Evolutionary conservation across 2,888 invertebrate genomes (phyloP).

Genomic region (Phytoseiulus persimilis): DNA sequence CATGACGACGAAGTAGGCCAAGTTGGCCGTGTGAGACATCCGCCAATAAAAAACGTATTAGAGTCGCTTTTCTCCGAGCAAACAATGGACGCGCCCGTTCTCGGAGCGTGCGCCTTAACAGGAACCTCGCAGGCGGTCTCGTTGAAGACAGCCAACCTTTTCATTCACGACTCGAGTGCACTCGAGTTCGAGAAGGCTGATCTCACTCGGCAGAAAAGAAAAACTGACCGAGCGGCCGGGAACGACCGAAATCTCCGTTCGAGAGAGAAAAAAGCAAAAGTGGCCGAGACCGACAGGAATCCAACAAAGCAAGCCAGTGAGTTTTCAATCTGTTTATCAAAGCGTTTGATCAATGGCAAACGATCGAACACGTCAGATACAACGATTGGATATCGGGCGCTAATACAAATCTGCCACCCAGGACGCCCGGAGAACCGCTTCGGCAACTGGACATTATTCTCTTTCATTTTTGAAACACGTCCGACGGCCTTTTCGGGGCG

Average conservation of each 20-base stretch:
- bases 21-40: not conserved
- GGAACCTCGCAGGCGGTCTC: constrained; percentile 29
- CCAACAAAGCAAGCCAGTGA: not conserved
- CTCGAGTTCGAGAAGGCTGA: not conserved
- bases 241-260: not conserved
- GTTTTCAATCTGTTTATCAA: not conserved
- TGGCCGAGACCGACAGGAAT: not conserved
- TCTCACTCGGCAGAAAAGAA: not conserved
- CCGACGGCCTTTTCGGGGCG: not conserved
- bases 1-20: not conserved
- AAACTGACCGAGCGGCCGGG: not conserved
- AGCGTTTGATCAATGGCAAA: not conserved
- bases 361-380: not conserved
- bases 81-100: not conserved
- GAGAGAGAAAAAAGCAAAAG: not conserved
- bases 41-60: constrained; percentile 38
- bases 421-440: not conserved
- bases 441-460: not conserved
- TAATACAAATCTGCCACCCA: not conserved
- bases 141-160: not conserved
- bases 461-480: not conserved
- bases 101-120: constrained; percentile 6
- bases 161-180: not conserved
- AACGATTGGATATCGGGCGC: not conserved
- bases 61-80: constrained; percentile 13